Conservation (phyloP, 2,797 vertebrate genomes). For the Lepidocolaptes lacrymiger region DNA sequence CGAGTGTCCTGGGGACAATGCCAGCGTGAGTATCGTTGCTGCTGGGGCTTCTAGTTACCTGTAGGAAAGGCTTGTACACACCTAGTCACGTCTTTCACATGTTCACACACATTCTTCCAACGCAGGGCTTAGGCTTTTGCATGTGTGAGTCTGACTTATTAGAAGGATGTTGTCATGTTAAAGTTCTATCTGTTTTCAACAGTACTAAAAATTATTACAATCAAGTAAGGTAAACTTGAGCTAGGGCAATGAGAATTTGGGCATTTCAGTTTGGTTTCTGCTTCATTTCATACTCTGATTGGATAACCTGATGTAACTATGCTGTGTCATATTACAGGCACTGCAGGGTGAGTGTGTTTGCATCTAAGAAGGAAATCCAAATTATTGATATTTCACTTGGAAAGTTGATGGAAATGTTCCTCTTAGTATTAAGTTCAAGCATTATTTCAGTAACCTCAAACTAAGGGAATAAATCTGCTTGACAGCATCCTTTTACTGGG, state of each 20-base stretch:
- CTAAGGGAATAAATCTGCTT: background rate
- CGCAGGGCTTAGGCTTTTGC: conserved; percentile 30
- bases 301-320: background rate
- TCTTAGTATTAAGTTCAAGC: background rate
- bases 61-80: conserved; percentile 38
- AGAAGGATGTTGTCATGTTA: conserved; percentile 53
- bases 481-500: conserved; percentile 63
- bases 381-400: background rate
- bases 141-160: background rate
- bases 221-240: background rate
- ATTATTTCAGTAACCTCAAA: background rate
- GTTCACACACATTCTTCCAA: background rate
- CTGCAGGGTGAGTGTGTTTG: background rate
- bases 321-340: background rate
- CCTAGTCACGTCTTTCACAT: background rate
- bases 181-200: background rate
- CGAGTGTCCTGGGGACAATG: conserved; percentile 92
- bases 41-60: conserved; percentile 57
- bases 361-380: background rate
- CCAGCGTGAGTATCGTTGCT: conserved; percentile 90
- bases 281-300: background rate
- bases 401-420: background rate
- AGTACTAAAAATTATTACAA: background rate
- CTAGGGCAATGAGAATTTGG: background rate
- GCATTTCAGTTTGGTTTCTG: background rate